Base-by-base conservation (phyloP, 2,888 invertebrate species). In the Corbicula japonica region DNA sequence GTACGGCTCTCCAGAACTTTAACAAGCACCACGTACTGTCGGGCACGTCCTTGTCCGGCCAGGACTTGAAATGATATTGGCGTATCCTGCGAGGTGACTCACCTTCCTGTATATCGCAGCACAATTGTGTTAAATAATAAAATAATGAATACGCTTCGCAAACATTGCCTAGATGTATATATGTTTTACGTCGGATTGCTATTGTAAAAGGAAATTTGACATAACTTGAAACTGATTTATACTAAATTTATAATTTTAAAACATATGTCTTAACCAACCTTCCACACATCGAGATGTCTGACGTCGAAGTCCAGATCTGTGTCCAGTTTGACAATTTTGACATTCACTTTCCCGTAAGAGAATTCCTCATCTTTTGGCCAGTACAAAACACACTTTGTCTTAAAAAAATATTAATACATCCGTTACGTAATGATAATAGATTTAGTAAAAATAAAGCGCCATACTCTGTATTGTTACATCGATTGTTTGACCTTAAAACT, bases 11-110 rank as follows among this genome's bases (percentile, higher is more conserved):
- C 78, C 73, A 73, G 32, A 70, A 78, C 34, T 74, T 60, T 15
- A 74, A 73, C 18, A 78, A 35, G 23, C 68, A 65, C 78, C 78
- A 78, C 26, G 78, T 50, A 30, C 44, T 74, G 8, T 74, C 74
- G 18, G 78, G 78, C 10, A 74, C 70, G 48, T 63, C 60, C 35
- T 78, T 78, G 52, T 78, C 78, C 3, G 78, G 78, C 78, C 78
- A 78, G 18, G 78, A 48, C 28, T 63, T 62, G 35, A 74, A 78
- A 35, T 78, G 78, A 34, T 48, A 78, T 30, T 74, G 78, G n/a
- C 30, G 28, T 10, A 62, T 62, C 30, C n/a, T 61, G 8, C 61
- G 61, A 15, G 46, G 0, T 10, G 60, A 12, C 41, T 60, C 60
- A 38, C 38, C 60, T 35, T 60, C 35, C 60, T 60, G 30, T 8